phyloP scores from a whole-genome alignment of 1,140 invertebrate species.

The Paralvinella palmiformis region DNA sequence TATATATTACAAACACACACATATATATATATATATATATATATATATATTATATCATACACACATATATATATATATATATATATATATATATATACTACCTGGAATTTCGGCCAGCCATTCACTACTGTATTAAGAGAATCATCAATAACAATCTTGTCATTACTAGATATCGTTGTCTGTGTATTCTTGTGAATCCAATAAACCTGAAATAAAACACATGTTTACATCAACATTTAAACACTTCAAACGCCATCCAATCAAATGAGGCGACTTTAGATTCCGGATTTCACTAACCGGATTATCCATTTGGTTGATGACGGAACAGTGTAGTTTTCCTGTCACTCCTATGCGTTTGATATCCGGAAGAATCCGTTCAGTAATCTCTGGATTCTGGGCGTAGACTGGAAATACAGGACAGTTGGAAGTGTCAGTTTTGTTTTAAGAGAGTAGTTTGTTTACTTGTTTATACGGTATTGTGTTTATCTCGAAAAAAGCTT shows the following conservation, averaged over 20 bases:
- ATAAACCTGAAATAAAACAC: not conserved
- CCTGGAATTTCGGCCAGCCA: not conserved
- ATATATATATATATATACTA: not conserved
- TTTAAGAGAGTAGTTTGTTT: too few species aligned
- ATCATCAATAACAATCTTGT: not conserved
- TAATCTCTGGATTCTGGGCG: not conserved
- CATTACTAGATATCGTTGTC: not conserved
- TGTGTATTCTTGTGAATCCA: not conserved
- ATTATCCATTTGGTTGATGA: not conserved
- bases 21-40: not conserved
- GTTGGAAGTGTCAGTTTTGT: too few species aligned
- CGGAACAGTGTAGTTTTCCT: not conserved
- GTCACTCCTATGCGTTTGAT: not conserved
- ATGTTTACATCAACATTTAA: too few species aligned
- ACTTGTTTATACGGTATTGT: too few species aligned
- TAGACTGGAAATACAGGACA: too few species aligned
- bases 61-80: conserved; percentile 1
- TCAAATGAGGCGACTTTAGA: too few species aligned
- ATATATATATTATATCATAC: not conserved
- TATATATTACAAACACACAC: too few species aligned
- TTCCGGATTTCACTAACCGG: not conserved
- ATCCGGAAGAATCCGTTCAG: not conserved
- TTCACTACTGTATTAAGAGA: not conserved
- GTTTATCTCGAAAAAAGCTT: too few species aligned
- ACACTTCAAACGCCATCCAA: too few species aligned